Evolutionary conservation across 2,797 vertebrate species (phyloP), one percentile per base, ranked within the genome.

Genomic region (Neopelma chrysocephalum): DNA sequence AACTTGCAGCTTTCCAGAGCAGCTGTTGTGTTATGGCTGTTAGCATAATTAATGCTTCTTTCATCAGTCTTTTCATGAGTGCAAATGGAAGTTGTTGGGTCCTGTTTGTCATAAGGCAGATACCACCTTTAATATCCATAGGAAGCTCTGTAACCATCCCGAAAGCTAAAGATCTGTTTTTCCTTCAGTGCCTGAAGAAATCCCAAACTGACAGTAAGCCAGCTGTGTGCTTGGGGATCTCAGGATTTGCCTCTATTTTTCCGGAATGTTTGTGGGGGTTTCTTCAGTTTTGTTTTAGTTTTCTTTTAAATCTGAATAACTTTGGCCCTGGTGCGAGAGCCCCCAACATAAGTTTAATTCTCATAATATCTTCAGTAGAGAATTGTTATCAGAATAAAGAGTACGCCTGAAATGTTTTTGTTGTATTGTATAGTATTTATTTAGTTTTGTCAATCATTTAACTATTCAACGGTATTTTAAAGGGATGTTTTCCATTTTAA

Each of bases 111-210:
- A 31, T 6, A 61, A 66, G 43, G 42, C 56, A 89, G 53, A n/a
- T 1, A 5, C 72, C 79, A 60, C 60, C 29, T 72, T 77, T 43
- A 73, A 57, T 25, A 29, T 31, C 64, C 16, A 2, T 13, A 69
- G 83, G 48, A 70, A 93, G 48, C 42, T 76, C 57, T 76, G 31
- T 64, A 73, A 57, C 43, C 64, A 36, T 54, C 69, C 56, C 79
- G 51, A 82, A 90, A 82, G 23, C 18, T 79, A 7, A 62, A 93
- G 51, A 53, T 69, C 50, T 90, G 2, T 26, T 69, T 78, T 92
- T 56, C 36, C 32, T 90, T 94, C 53, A 38, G 60, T 64, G 50
- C 32, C 80, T 77, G 51, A 91, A 94, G 87, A 90, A 91, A 92
- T 83, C 51, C 31, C 51, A 68, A 40, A 36, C 23, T 85, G 62